These are phyloP conservation scores for Escarpia spicata DNA, from an alignment of 2,888 invertebrate genomes.

Conservation along the genomic window DNA sequence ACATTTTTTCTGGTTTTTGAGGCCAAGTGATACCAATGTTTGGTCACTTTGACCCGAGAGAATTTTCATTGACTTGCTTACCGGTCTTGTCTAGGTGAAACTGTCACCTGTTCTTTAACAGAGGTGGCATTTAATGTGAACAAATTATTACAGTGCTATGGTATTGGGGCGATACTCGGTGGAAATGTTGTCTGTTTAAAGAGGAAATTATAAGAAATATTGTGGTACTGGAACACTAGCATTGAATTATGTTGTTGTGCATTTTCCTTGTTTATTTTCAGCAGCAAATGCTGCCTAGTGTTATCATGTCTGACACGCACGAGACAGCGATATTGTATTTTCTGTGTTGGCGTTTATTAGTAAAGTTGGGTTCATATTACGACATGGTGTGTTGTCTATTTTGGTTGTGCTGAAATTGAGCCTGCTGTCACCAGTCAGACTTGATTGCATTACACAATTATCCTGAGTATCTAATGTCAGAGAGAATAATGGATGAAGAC, in stretches of 20 bases:
- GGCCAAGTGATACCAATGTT: background rate
- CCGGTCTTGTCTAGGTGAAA: background rate
- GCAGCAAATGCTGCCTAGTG: background rate
- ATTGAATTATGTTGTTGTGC: conserved; percentile 5
- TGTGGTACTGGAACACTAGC: background rate
- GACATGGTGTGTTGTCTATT: background rate
- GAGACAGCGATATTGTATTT: background rate
- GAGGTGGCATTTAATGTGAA: background rate
- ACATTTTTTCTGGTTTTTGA: background rate
- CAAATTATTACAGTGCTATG: background rate
- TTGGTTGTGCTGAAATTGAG: background rate
- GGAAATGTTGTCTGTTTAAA: background rate
- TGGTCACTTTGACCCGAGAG: background rate
- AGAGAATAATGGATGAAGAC: background rate
- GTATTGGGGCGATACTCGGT: background rate
- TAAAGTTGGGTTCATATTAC: conserved; percentile 16
- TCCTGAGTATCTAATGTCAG: background rate
- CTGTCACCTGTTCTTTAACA: background rate
- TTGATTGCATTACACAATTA: conserved; percentile 1
- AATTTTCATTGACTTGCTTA: background rate
- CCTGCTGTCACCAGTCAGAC: background rate
- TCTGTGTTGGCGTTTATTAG: conserved; percentile 16
- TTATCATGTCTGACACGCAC: background rate
- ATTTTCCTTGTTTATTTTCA: conserved; percentile 1
- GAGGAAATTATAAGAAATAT: background rate